Evolutionary conservation across 2,113 vertebrate species (phyloP), one percentile per base, ranked within the genome.

Genomic region (Dasyornis broadbenti): DNA sequence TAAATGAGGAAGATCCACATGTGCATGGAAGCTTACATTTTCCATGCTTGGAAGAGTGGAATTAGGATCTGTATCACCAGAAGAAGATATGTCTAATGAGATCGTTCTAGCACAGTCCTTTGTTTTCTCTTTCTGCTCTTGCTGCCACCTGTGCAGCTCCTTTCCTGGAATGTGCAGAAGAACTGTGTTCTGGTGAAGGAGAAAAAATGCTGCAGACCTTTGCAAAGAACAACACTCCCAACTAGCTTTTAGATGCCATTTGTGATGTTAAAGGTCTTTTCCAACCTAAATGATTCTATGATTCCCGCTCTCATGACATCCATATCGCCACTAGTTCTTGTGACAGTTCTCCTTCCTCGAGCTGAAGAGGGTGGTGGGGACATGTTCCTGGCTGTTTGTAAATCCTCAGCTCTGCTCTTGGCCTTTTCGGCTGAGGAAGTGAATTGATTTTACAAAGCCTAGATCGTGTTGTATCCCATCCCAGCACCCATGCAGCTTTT

Each of bases 171-270:
- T 40, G 81, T 98, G 47, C 97, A 97, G 95, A 98, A 98, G 93
- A 98, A 93, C 87, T 97, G 94, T 78, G 92, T 98, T 30, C 98
- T 98, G 54, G 94, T 98, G 53, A 98, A 98, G 93, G 82, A 76
- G 37, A 90, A 91, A 23, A 80, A 85, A 19, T 24, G 31, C 35
- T 95, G 94, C 26, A 86, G 86, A 83, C 73, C 50, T 63, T 96
- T 98, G 30, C 94, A 96, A 70, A 97, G 91, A 79, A 94, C 95
- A 73, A 81, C 96, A 97, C 97, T 91, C 57, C 57, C 1, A 97
- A 31, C 17, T 42, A 17, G 17, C 7, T 54, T 73, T 73, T 16
- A 37, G 37, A 35, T 52, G 61, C 9, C 1, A 3, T 47, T 75
- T 73, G 7, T 52, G 37, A 33, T 39, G 23, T 69, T 75, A 69